Conservation (phyloP, 2,113 vertebrate species). For the Peucedramus taeniatus region DNA sequence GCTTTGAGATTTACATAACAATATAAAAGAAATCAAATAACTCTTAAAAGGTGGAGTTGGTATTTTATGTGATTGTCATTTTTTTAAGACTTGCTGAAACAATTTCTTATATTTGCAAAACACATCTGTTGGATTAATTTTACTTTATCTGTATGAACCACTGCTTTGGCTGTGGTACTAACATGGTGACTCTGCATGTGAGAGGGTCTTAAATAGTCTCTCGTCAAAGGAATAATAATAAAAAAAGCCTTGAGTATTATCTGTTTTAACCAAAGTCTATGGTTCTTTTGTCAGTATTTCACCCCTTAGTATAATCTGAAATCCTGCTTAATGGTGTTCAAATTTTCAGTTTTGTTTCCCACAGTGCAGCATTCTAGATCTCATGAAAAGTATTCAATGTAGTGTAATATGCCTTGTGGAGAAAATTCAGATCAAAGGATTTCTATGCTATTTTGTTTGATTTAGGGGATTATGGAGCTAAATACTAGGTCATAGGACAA, state of each 20-base stretch:
- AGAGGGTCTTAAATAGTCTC: constrained; percentile 38
- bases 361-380: background rate
- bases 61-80: constrained; percentile 1
- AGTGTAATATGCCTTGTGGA: background rate
- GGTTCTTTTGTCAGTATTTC: constrained; percentile 8
- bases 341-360: background rate
- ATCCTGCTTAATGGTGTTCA: background rate
- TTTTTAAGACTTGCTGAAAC: background rate
- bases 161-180: constrained; percentile 2
- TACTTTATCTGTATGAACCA: constrained; percentile 6
- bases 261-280: constrained; percentile 4
- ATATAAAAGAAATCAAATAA: background rate
- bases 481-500: background rate
- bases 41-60: background rate
- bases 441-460: background rate
- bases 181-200: constrained; percentile 24
- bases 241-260: constrained; percentile 1
- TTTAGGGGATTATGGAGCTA: background rate
- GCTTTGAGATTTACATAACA: background rate
- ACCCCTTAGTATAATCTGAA: background rate
- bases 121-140: background rate
- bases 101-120: background rate
- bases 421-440: background rate
- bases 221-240: constrained; percentile 9
- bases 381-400: background rate